A percentile compares a stretch with the other conserved stretches of the same genome.
phyloP scores from a whole-genome alignment of 2,113 vertebrate species.

The Labeo catla region DNA sequence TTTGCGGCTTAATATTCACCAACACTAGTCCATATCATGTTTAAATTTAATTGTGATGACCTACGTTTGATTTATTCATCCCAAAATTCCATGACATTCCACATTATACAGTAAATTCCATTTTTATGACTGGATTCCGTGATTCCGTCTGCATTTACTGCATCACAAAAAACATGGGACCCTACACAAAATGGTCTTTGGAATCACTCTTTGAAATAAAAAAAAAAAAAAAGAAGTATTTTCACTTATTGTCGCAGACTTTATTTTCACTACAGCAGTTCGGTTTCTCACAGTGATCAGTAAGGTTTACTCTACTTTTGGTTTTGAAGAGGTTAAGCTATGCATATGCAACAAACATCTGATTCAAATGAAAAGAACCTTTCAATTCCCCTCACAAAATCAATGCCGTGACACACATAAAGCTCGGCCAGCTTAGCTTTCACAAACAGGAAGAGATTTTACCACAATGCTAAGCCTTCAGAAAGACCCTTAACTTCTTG shows the following conservation, averaged over 20 bases:
- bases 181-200: not conserved
- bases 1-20: no score
- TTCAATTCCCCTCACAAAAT: not conserved
- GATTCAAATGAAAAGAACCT: not conserved
- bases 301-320: slow-evolving; percentile 12
- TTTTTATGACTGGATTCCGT: no score
- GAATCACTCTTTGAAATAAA: not conserved
- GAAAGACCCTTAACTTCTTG: slow-evolving; percentile 14
- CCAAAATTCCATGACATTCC: no score
- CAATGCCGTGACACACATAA: not conserved
- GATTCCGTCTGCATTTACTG: no score
- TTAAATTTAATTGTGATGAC: no score
- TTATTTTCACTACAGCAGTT: not conserved
- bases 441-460: slow-evolving; percentile 30
- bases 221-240: not conserved
- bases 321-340: slow-evolving; percentile 1
- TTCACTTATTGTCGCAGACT: not conserved
- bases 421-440: slow-evolving; percentile 15
- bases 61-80: no score
- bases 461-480: slow-evolving; percentile 19
- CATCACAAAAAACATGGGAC: no score
- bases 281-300: not conserved
- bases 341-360: not conserved
- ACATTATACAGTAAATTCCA: no score
- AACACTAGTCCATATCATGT: no score